Evolutionary conservation across 2,888 invertebrate genomes (phyloP).

Genomic region (Hyppa rectilinea): DNA sequence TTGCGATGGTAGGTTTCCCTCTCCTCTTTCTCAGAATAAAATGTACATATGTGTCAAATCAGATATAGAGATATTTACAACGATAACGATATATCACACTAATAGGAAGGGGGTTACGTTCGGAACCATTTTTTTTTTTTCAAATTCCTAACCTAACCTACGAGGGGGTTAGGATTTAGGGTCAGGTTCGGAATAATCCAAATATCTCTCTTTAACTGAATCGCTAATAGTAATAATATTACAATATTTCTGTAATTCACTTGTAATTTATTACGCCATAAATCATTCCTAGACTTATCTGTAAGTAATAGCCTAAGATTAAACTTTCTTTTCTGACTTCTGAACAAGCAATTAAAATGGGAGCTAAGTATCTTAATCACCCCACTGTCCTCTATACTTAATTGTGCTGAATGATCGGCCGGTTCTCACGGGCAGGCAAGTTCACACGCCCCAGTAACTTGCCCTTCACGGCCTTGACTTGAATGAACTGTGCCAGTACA

Average conservation of each 20-base stretch:
- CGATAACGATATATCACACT: no score
- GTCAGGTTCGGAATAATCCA: no score
- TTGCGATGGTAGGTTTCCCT: no score
- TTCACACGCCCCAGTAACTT: conserved; percentile 58
- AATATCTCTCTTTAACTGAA: no score
- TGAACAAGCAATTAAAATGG: conserved; percentile 26
- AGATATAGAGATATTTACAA: no score
- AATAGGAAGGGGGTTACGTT: no score
- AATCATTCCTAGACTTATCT: conserved; percentile 1
- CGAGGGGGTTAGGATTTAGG: no score
- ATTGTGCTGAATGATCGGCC: conserved; percentile 31
- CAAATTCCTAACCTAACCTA: no score
- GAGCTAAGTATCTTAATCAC: conserved; percentile 27
- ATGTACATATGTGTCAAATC: no score
- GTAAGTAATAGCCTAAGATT: conserved; percentile 12
- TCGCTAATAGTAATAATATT: neutral
- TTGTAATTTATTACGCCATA: neutral
- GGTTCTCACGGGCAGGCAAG: conserved; percentile 38
- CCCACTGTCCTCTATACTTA: conserved; percentile 21
- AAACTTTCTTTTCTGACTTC: conserved; percentile 15
- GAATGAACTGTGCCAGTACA: conserved; percentile 28
- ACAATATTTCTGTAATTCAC: neutral
- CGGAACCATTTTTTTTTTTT: no score
- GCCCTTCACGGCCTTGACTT: conserved; percentile 45
- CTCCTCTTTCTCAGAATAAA: no score